Conservation (phyloP, 1,140 invertebrate genomes). For the Bombyx mandarina region DNA sequence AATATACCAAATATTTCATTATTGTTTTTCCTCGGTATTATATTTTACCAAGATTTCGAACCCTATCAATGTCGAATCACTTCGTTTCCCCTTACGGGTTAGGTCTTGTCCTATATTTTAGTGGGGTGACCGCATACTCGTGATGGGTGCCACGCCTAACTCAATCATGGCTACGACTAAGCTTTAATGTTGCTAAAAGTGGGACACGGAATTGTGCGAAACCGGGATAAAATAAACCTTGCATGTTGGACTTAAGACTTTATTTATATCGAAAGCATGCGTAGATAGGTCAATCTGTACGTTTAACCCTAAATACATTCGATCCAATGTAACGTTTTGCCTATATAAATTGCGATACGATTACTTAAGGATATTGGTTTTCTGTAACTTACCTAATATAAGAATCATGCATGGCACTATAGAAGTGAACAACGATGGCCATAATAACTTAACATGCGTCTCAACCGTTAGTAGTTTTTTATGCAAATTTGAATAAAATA, state of each 20-base stretch:
- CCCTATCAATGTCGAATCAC: constrained; percentile 7
- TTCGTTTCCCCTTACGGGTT: constrained; percentile 14
- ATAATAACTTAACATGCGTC: too few species aligned
- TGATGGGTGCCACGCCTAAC: constrained; percentile 41
- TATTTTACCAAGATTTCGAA: constrained; percentile 4
- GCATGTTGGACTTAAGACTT: constrained; percentile 10
- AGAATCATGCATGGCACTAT: too few species aligned
- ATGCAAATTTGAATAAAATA: too few species aligned
- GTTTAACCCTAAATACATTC: constrained; percentile 12
- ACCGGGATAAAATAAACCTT: constrained; percentile 23
- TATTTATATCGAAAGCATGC: neutral
- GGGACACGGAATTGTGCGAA: constrained; percentile 24
- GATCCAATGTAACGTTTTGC: constrained; percentile 20
- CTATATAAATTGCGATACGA: too few species aligned
- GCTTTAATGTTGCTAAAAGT: constrained; percentile 42
- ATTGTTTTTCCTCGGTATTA: too few species aligned
- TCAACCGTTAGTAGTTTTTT: too few species aligned
- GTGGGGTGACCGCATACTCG: constrained; percentile 35
- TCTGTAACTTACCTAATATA: too few species aligned
- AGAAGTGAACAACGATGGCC: too few species aligned
- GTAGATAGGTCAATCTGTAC: constrained; percentile 10
- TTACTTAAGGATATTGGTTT: too few species aligned
- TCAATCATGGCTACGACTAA: constrained; percentile 34
- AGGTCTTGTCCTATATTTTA: constrained; percentile 25
- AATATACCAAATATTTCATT: too few species aligned